Percentiles rank a stretch among this genome's conserved stretches.
These are phyloP conservation scores for Ametastegia equiseti DNA, from an alignment of 2,888 invertebrate genomes.

Conservation along the genomic window DNA sequence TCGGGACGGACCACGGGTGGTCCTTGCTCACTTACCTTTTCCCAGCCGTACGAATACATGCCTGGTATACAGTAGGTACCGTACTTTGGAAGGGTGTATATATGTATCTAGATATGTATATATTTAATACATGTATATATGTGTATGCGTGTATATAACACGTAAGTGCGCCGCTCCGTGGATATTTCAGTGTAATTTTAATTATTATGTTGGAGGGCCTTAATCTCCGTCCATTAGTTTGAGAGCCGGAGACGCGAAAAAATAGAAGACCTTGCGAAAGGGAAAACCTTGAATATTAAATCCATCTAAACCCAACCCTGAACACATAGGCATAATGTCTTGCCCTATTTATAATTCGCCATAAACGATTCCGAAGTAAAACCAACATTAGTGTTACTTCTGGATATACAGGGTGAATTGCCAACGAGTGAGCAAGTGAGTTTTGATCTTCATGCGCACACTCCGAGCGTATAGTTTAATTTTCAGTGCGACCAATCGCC, in stretches of 20 bases:
- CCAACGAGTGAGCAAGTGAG: too few relatives aligned
- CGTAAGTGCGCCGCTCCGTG: constrained; percentile 31
- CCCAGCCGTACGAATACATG: background rate
- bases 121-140: background rate
- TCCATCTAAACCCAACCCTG: constrained; percentile 13
- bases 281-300: constrained; percentile 35
- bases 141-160: background rate
- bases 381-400: too few relatives aligned
- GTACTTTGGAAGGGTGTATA: constrained; percentile 19
- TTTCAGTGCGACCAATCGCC: too few relatives aligned
- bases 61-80: background rate
- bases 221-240: constrained; percentile 45
- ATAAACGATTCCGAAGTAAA: background rate
- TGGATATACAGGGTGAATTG: too few relatives aligned
- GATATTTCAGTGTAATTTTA: constrained; percentile 45
- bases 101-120: background rate
- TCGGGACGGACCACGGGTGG: constrained; percentile 12
- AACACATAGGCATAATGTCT: background rate
- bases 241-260: constrained; percentile 16
- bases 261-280: background rate
- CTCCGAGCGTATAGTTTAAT: too few relatives aligned
- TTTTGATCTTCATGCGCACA: too few relatives aligned
- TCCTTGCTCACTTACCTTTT: constrained; percentile 22
- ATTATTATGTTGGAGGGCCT: constrained; percentile 43
- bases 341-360: constrained; percentile 4